These are phyloP conservation scores for Pholis gunnellus DNA, from an alignment of 2,113 vertebrate species.

Conservation along the genomic window DNA sequence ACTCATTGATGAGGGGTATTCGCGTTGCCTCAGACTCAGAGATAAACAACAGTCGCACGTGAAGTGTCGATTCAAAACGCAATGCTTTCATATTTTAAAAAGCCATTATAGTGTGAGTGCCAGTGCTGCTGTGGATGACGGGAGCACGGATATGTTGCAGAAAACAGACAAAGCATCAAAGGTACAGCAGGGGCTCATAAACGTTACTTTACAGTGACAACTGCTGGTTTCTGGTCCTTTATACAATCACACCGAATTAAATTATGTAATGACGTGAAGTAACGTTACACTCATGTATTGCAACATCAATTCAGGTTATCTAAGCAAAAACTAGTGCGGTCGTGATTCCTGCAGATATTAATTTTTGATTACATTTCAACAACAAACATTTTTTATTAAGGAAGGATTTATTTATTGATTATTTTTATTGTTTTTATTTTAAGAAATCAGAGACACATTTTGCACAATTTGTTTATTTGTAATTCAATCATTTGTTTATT, in stretches of 20 bases:
- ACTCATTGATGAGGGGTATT: conserved; percentile 82
- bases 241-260: rapidly evolving
- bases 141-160: background rate
- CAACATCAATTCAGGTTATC: background rate
- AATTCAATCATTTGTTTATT: background rate
- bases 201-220: background rate
- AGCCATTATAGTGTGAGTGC: conserved; percentile 43
- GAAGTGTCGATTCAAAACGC: conserved; percentile 65
- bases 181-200: conserved; percentile 43
- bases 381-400: background rate
- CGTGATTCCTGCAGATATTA: background rate
- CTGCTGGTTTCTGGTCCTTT: background rate
- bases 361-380: background rate
- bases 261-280: background rate
- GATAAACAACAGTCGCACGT: conserved; percentile 6
- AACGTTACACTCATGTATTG: background rate
- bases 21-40: conserved; percentile 48
- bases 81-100: conserved; percentile 66
- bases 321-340: background rate
- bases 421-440: background rate
- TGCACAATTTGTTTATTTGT: background rate
- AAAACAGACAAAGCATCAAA: conserved; percentile 52
- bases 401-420: background rate
- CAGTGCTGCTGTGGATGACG: background rate
- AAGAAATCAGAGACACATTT: background rate